A percentile compares a stretch with the other conserved stretches of the same genome.
phyloP scores from a whole-genome alignment of 2,797 vertebrate species.

The Oceanodroma leucorhoa region DNA sequence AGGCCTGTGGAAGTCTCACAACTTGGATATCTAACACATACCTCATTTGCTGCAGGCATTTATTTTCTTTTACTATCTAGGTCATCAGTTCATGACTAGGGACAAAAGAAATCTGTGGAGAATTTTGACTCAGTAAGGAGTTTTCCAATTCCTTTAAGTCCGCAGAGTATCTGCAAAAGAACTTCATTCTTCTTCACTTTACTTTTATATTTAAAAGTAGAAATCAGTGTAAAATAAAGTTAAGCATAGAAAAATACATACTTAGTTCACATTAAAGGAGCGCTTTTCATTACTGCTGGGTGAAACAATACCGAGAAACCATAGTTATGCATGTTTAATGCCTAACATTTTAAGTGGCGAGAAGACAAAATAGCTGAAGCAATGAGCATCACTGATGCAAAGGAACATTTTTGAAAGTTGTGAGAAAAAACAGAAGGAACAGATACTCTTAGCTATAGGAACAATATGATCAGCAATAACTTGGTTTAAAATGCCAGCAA shows the following conservation, averaged over 20 bases:
- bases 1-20: slow-evolving; percentile 14
- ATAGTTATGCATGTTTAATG: background rate
- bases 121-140: slow-evolving; percentile 1
- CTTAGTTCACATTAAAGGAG: background rate
- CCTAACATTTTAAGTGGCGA: background rate
- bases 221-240: background rate
- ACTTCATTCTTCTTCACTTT: background rate
- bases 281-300: background rate
- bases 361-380: background rate
- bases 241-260: background rate
- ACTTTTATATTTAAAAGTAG: background rate
- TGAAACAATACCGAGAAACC: background rate
- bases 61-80: slow-evolving; percentile 57
- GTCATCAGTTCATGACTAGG: slow-evolving; percentile 57
- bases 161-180: background rate
- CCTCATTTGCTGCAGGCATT: slow-evolving; percentile 38
- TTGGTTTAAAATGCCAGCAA: background rate
- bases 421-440: background rate
- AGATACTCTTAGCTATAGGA: background rate
- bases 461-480: background rate
- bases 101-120: slow-evolving; percentile 27
- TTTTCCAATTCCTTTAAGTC: slow-evolving; percentile 28
- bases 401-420: background rate
- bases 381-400: background rate
- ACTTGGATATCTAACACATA: slow-evolving; percentile 25